Conservation (phyloP, 2,797 vertebrate genomes). For the Gobio occitaniae region DNA sequence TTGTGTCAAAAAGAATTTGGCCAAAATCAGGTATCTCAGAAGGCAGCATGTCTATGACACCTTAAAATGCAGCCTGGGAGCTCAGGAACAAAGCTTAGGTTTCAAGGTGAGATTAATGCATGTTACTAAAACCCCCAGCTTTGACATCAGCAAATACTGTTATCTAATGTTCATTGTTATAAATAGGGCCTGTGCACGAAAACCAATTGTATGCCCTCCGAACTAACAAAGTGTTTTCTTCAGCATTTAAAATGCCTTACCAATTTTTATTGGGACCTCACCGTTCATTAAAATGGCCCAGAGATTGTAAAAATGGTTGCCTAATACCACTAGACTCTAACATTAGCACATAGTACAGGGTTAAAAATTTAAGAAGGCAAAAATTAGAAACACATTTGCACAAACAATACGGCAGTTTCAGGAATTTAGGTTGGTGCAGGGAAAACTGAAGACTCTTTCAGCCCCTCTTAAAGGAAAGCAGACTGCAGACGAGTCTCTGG, state of each 20-base stretch:
- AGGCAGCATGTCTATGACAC: neutral
- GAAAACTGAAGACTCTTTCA: slow-evolving; percentile 47
- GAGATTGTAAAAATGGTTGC: neutral
- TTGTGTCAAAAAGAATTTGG: neutral
- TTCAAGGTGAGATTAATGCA: neutral
- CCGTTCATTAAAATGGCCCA: slow-evolving; percentile 18
- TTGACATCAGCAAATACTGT: neutral
- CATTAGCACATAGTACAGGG: slow-evolving; percentile 17
- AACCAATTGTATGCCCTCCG: neutral
- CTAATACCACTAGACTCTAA: neutral
- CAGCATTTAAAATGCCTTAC: neutral
- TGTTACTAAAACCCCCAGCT: neutral
- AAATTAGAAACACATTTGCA: slow-evolving; percentile 59
- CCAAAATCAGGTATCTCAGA: neutral
- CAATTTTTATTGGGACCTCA: slow-evolving; percentile 6
- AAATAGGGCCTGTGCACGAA: neutral
- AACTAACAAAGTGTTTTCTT: neutral
- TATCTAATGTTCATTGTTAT: neutral
- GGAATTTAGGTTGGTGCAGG: slow-evolving; percentile 50
- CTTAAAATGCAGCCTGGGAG: neutral
- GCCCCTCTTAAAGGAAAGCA: slow-evolving; percentile 52
- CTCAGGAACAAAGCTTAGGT: neutral
- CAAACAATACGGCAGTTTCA: slow-evolving; percentile 54
- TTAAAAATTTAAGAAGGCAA: slow-evolving; percentile 40
- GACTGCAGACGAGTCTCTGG: slow-evolving; percentile 61